phyloP scores from a whole-genome alignment of 2,113 vertebrate species.

The Brienomyrus brachyistius region DNA sequence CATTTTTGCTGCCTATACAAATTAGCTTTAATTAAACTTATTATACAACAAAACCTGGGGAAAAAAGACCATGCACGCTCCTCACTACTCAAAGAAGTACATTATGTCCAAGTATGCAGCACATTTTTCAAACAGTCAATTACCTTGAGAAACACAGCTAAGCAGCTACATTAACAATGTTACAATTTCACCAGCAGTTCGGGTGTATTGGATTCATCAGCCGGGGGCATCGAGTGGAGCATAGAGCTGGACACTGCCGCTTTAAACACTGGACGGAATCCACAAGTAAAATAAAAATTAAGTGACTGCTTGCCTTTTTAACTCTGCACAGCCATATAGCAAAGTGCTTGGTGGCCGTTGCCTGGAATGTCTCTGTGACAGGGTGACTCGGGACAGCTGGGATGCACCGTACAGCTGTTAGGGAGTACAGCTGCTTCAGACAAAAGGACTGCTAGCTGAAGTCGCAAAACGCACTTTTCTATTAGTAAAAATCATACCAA shows the following conservation, averaged over 20 bases:
- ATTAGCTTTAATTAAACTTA: too few relatives aligned
- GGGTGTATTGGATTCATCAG: not conserved
- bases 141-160: not conserved
- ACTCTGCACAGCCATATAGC: not conserved
- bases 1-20: too few relatives aligned
- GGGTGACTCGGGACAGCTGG: constrained; percentile 21
- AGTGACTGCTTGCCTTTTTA: not conserved
- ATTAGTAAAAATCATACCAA: not conserved
- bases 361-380: constrained; percentile 60
- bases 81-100: not conserved
- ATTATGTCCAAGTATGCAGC: not conserved
- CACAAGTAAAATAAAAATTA: not conserved
- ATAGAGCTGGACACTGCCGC: not conserved
- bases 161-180: not conserved
- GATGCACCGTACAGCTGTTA: constrained; percentile 29
- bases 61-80: not conserved
- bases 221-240: not conserved
- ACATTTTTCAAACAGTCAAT: not conserved
- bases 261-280: not conserved
- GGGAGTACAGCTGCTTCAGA: constrained; percentile 10
- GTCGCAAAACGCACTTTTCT: not conserved
- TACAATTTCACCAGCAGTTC: not conserved
- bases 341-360: constrained; percentile 31
- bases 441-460: not conserved
- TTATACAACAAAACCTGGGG: not conserved